Conservation (phyloP, 1,140 invertebrate genomes). For the Halesus radiatus region DNA sequence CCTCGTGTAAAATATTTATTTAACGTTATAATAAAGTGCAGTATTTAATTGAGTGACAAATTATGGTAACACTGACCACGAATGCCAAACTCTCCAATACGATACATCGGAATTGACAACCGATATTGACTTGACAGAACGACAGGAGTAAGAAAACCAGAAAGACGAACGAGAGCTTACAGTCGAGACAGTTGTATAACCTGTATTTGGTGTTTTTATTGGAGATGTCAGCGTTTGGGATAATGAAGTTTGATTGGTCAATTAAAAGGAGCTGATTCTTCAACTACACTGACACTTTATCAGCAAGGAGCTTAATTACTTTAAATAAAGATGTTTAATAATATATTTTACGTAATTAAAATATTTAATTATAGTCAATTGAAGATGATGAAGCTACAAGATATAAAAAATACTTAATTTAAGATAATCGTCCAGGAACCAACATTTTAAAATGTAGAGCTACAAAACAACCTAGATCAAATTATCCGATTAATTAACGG, state of each 20-base stretch:
- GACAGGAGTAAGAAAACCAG: background rate
- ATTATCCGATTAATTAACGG: too few species aligned
- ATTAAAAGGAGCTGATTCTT: background rate
- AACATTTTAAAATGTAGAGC: too few species aligned
- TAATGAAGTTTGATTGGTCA: slow-evolving; percentile 20
- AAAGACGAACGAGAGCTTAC: background rate
- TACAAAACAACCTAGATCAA: too few species aligned
- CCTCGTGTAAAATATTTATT: too few species aligned
- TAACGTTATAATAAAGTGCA: too few species aligned
- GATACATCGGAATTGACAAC: background rate
- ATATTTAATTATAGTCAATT: background rate
- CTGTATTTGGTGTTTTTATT: background rate
- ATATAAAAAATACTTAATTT: too few species aligned
- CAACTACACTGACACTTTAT: background rate
- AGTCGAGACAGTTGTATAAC: background rate
- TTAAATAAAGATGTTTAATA: background rate
- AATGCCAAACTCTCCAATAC: too few species aligned
- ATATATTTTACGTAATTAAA: background rate
- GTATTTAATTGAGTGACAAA: too few species aligned
- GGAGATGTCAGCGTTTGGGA: background rate
- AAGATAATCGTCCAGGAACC: too few species aligned
- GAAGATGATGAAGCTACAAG: too few species aligned
- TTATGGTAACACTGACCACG: too few species aligned
- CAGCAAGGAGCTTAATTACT: background rate
- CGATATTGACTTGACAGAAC: background rate